A percentile compares a stretch with the other conserved stretches of the same genome.
These are phyloP conservation scores for Drosophila parthenogenetica DNA, from an alignment of 2,888 invertebrate species.

Conservation along the genomic window DNA sequence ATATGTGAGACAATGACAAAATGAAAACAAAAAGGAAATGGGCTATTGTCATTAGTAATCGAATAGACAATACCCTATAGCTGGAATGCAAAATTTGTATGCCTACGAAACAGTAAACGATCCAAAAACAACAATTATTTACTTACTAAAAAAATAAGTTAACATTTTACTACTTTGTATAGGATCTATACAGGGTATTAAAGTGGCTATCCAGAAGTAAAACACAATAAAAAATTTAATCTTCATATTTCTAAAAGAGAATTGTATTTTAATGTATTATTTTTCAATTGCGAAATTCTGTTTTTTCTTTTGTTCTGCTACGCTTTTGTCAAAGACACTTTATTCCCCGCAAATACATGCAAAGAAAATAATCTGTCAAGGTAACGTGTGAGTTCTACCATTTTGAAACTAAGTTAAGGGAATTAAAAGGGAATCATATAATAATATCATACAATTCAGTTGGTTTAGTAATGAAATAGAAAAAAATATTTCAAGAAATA, in stretches of 20 bases:
- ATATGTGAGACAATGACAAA: conserved; percentile 22
- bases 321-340: conserved; percentile 29
- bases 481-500: neutral
- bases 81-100: too few species aligned
- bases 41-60: neutral
- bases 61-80: conserved; percentile 7
- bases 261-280: conserved; percentile 12
- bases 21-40: neutral
- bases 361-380: conserved; percentile 37
- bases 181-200: neutral
- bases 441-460: neutral
- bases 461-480: conserved; percentile 1
- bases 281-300: conserved; percentile 33
- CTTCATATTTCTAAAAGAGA: neutral
- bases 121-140: too few species aligned
- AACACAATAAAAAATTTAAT: neutral
- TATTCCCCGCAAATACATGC: conserved; percentile 2
- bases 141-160: neutral
- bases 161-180: too few species aligned
- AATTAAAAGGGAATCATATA: neutral
- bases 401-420: neutral
- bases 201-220: neutral
- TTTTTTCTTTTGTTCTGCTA: conserved; percentile 25
- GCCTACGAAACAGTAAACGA: too few species aligned
- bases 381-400: conserved; percentile 11